Evolutionary conservation across 1,140 invertebrate genomes (phyloP).

Genomic region (Sycophila sp.): DNA sequence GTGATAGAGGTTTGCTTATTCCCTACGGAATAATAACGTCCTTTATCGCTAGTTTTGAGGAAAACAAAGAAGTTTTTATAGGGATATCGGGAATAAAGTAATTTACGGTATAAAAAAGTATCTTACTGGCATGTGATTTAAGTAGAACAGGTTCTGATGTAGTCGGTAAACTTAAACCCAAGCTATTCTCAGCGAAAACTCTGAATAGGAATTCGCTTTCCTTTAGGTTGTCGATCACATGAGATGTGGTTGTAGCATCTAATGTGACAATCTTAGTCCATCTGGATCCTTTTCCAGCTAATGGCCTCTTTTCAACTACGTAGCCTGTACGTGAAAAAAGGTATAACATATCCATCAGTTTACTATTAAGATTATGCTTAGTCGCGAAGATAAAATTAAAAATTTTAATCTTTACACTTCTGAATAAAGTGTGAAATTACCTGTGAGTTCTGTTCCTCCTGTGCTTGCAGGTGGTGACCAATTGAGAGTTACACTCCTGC

Average conservation of each 20-base stretch:
- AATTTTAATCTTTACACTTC: not conserved
- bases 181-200: conserved; percentile 90
- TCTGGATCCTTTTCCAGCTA: conserved; percentile 69
- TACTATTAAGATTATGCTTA: too few species aligned
- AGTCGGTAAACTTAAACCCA: conserved; percentile 84
- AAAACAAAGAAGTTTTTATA: too few species aligned
- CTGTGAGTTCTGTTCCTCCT: conserved; percentile 88
- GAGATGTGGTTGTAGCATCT: conserved; percentile 78
- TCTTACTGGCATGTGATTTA: conserved; percentile 95
- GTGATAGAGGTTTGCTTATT: too few species aligned
- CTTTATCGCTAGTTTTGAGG: too few species aligned
- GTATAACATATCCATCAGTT: too few species aligned
- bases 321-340: conserved; percentile 78
- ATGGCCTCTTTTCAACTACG: conserved; percentile 89
- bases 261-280: conserved; percentile 93
- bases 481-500: conserved; percentile 83
- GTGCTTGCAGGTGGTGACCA: conserved; percentile 87
- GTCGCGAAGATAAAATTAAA: too few species aligned
- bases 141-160: conserved; percentile 83
- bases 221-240: conserved; percentile 87
- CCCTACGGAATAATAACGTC: too few species aligned
- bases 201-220: conserved; percentile 91
- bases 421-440: conserved; percentile 63
- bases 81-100: too few species aligned
- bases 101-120: too few species aligned